Percentiles rank a stretch among this genome's conserved stretches.
These are phyloP conservation scores for Pristionchus pacificus DNA, from an alignment of 1,140 invertebrate genomes.

Conservation along the genomic window DNA sequence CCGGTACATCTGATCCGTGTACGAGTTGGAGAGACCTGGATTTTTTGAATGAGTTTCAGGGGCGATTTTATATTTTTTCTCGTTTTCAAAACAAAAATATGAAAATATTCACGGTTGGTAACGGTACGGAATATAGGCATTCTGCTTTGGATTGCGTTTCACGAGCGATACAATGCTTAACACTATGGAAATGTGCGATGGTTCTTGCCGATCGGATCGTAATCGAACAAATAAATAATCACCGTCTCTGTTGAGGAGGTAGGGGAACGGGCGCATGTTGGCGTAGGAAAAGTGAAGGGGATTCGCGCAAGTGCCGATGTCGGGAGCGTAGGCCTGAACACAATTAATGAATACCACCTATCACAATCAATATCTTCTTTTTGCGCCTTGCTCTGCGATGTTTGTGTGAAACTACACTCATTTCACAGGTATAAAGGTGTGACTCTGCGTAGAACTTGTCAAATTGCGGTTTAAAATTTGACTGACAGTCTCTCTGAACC, in stretches of 20 bases:
- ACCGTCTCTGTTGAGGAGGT: slow-evolving; percentile 49
- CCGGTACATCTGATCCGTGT: slow-evolving; percentile 54
- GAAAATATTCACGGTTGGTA: no score
- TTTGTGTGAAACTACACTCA: no score
- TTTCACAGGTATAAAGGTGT: no score
- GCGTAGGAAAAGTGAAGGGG: slow-evolving; percentile 53
- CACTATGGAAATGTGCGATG: no score
- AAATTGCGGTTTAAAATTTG: slow-evolving; percentile 1
- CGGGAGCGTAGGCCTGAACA: slow-evolving; percentile 45
- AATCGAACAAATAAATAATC: no score
- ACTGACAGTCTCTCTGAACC: slow-evolving; percentile 34
- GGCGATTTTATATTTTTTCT: slow-evolving; percentile 9
- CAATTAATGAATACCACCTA: no score
- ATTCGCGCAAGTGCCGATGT: slow-evolving; percentile 46
- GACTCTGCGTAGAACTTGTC: no score
- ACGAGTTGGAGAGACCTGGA: slow-evolving; percentile 51
- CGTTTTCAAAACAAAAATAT: not conserved
- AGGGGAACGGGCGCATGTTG: slow-evolving; percentile 47
- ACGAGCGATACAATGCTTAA: no score
- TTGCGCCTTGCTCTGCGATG: slow-evolving; percentile 8
- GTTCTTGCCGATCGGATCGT: no score
- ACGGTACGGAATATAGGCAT: no score
- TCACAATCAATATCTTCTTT: slow-evolving; percentile 15
- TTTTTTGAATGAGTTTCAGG: slow-evolving; percentile 2
- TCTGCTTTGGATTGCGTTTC: no score